These are phyloP conservation scores for Peromyscus maniculatus DNA, from an alignment of 2,113 vertebrate genomes.

Conservation along the genomic window DNA sequence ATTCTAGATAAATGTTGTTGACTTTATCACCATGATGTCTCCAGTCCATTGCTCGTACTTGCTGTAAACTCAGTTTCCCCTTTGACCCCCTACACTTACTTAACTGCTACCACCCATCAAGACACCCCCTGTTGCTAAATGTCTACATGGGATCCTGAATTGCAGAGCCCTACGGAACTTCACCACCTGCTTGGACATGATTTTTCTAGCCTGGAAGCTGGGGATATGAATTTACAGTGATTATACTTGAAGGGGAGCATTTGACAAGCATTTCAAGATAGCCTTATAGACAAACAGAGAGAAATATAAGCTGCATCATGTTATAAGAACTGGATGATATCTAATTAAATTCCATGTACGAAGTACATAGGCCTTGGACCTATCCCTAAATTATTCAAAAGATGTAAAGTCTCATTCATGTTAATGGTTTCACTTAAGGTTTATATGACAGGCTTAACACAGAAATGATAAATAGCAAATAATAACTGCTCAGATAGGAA, in stretches of 20 bases:
- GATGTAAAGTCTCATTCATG: conserved; percentile 22
- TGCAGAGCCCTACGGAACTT: neutral
- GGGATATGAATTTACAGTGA: neutral
- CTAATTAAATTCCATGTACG: neutral
- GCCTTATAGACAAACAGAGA: neutral
- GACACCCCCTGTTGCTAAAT: neutral
- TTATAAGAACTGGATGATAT: neutral
- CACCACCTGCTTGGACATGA: neutral
- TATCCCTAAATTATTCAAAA: neutral
- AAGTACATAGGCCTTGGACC: neutral
- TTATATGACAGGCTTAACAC: neutral
- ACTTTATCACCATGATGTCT: neutral
- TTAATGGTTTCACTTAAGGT: conserved; percentile 21
- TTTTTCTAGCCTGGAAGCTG: neutral
- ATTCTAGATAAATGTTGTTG: neutral
- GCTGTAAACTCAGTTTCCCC: neutral
- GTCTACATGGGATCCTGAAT: neutral
- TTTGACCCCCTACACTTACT: neutral
- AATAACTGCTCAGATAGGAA: neutral
- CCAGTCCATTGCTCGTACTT: neutral
- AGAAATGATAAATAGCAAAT: neutral
- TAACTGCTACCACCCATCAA: neutral
- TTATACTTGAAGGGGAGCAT: neutral
- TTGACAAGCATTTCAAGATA: conserved; percentile 18
- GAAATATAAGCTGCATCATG: neutral